Conservation (phyloP, 1,140 invertebrate genomes). For the Cydia strobilella region DNA sequence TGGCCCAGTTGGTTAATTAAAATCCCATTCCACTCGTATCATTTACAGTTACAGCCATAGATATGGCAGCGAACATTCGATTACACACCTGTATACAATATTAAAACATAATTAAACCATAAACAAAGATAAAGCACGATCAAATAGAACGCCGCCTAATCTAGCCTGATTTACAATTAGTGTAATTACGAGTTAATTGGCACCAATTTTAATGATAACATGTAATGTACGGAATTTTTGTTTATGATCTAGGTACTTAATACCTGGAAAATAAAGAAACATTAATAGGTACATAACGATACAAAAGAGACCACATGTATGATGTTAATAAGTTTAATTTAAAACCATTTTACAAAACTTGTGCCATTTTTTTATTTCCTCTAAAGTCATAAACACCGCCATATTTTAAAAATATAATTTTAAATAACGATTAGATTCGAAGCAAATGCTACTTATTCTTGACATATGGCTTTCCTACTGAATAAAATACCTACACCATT, state of each 20-base stretch:
- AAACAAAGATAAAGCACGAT: conserved; percentile 68
- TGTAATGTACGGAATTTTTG: conserved; percentile 39
- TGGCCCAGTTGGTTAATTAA: neutral
- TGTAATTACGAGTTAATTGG: conserved; percentile 72
- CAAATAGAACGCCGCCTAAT: conserved; percentile 68
- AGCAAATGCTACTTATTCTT: neutral
- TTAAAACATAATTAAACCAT: conserved; percentile 74
- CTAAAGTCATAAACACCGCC: too few species aligned
- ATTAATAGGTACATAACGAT: too few species aligned
- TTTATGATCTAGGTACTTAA: neutral
- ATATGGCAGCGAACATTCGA: conserved; percentile 51
- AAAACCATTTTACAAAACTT: too few species aligned
- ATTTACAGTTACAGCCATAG: conserved; percentile 58
- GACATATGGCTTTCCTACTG: neutral
- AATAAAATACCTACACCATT: neutral
- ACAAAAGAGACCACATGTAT: too few species aligned
- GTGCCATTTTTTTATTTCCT: too few species aligned
- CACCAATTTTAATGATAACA: conserved; percentile 70
- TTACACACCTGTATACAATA: conserved; percentile 61
- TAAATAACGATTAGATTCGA: neutral
- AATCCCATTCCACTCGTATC: conserved; percentile 40
- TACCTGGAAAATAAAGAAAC: neutral
- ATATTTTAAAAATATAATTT: too few species aligned
- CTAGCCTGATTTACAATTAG: conserved; percentile 73
- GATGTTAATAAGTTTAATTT: too few species aligned